These are phyloP conservation scores for Hirudinaria manillensis DNA, from an alignment of 2,888 invertebrate species.

Conservation along the genomic window DNA sequence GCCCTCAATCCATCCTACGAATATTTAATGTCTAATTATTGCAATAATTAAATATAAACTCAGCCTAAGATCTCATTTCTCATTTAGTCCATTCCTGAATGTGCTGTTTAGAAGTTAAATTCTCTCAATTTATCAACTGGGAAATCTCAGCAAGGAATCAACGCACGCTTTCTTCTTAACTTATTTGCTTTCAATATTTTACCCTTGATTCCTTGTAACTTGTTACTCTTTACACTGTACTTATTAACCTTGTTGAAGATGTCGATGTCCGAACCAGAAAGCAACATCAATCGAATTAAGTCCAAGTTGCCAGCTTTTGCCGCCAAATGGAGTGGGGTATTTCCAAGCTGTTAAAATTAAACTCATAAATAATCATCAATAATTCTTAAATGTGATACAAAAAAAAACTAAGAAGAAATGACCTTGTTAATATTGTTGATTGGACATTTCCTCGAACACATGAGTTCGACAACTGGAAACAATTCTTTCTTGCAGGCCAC, in stretches of 20 bases:
- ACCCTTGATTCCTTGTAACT: too few species aligned
- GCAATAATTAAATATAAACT: too few species aligned
- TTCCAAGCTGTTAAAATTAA: constrained; percentile 36
- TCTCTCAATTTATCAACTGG: too few species aligned
- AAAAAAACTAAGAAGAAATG: neutral
- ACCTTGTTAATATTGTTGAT: constrained; percentile 57
- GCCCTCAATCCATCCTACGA: constrained; percentile 66
- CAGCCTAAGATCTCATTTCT: too few species aligned
- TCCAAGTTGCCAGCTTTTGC: constrained; percentile 68
- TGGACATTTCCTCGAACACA: constrained; percentile 53
- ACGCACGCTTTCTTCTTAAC: too few species aligned
- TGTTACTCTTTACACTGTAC: neutral
- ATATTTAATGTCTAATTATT: neutral
- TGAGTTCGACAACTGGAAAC: constrained; percentile 54
- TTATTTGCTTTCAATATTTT: too few species aligned
- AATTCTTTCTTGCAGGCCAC: constrained; percentile 60
- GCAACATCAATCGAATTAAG: constrained; percentile 65
- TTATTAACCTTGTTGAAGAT: constrained; percentile 58
- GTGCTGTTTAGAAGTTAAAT: too few species aligned
- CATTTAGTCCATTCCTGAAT: too few species aligned
- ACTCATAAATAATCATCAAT: neutral
- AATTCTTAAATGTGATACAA: too few species aligned
- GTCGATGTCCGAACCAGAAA: constrained; percentile 67
- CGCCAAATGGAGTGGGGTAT: constrained; percentile 65
- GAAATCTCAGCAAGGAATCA: too few species aligned